Conservation (phyloP, 2,113 vertebrate genomes). For the Argyrosomus japonicus region DNA sequence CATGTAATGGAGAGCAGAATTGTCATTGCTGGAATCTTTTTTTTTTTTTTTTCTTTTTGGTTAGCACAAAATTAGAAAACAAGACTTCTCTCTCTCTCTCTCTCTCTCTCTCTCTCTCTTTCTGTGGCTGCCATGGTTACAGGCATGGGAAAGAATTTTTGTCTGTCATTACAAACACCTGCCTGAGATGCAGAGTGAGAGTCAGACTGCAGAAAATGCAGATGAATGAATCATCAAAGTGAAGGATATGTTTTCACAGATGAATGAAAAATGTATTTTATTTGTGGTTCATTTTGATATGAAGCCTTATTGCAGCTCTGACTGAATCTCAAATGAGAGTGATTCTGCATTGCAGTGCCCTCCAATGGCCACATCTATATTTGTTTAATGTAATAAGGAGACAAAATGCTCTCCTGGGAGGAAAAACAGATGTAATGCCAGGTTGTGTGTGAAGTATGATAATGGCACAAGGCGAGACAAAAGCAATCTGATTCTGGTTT, state of each 20-base stretch:
- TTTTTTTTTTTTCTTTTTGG: neutral
- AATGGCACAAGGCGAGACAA: neutral
- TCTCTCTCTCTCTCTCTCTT: constrained; percentile 1
- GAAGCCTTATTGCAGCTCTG: neutral
- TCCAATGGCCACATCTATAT: constrained; percentile 60
- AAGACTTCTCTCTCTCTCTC: constrained; percentile 1
- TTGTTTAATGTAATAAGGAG: constrained; percentile 22
- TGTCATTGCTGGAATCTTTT: neutral
- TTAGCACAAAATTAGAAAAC: constrained; percentile 44
- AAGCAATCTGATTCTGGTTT: neutral
- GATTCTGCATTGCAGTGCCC: constrained; percentile 72
- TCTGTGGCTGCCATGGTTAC: constrained; percentile 74
- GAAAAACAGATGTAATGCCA: constrained; percentile 28
- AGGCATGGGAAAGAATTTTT: constrained; percentile 44
- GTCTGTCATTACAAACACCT: constrained; percentile 37
- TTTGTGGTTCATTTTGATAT: constrained; percentile 2
- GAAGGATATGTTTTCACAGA: neutral
- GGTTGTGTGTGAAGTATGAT: neutral
- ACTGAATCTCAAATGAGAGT: constrained; percentile 7
- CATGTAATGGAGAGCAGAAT: neutral
- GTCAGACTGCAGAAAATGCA: constrained; percentile 6
- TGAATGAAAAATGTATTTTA: neutral
- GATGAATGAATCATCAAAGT: constrained; percentile 10
- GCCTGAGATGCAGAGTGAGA: constrained; percentile 15
- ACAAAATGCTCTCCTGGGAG: constrained; percentile 31